Conservation (phyloP, 2,888 invertebrate genomes). For the Calliopum simillimum region DNA sequence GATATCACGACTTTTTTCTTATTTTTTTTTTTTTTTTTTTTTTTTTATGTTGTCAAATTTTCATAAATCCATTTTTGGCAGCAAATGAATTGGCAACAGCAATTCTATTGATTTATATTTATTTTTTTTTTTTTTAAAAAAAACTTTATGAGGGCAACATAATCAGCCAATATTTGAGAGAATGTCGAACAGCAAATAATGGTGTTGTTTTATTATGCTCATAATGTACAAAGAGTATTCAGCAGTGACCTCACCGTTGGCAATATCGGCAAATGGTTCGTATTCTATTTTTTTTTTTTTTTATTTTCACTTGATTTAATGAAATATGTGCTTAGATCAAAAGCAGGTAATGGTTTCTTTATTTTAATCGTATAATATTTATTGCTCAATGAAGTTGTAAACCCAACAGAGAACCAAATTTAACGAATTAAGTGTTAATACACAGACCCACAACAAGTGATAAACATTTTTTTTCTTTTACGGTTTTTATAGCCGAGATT, state of each 20-base stretch:
- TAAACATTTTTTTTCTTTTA: background rate
- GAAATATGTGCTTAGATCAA: too few species aligned
- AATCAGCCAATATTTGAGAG: background rate
- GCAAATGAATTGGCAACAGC: slow-evolving; percentile 51
- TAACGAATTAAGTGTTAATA: too few species aligned
- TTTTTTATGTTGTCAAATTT: background rate
- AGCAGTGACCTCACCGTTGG: slow-evolving; percentile 40
- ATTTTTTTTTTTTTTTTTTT: too few species aligned
- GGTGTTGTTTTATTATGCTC: background rate
- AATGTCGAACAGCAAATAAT: background rate
- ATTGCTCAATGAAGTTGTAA: too few species aligned
- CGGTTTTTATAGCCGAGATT: background rate
- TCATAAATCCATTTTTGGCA: slow-evolving; percentile 47
- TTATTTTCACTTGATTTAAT: too few species aligned
- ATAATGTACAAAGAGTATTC: background rate
- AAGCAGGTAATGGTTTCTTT: too few species aligned
- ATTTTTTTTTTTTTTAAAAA: slow-evolving; percentile 21
- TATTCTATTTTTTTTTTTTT: too few species aligned
- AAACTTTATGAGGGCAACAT: background rate
- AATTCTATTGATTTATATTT: too few species aligned
- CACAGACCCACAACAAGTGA: too few species aligned
- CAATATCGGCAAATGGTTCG: background rate
- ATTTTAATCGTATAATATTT: too few species aligned
- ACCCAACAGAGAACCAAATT: too few species aligned
- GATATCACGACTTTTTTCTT: slow-evolving; percentile 58